Evolutionary conservation across 2,888 invertebrate species (phyloP).

Genomic region (Carcina quercana): DNA sequence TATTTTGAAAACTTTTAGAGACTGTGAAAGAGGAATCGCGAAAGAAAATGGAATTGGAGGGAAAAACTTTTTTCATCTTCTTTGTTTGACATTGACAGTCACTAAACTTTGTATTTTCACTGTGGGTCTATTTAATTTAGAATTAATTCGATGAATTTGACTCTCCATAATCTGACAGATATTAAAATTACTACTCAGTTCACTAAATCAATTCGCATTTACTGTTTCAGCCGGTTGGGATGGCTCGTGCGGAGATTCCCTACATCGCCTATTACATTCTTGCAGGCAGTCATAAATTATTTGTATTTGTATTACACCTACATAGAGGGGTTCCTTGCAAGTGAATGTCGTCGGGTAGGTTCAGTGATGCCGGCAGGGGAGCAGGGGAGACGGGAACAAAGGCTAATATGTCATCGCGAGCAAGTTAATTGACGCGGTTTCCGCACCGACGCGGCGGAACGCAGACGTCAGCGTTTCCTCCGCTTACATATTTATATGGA

Average conservation of each 20-base stretch:
- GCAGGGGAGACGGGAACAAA: constrained; percentile 56
- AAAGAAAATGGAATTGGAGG: constrained; percentile 68
- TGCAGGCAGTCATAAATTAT: constrained; percentile 19
- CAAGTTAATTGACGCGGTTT: constrained; percentile 73
- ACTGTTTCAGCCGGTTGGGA: constrained; percentile 13
- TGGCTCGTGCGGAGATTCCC: constrained; percentile 24
- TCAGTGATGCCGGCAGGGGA: too few relatives aligned
- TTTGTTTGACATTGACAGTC: constrained; percentile 73
- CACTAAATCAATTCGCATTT: neutral
- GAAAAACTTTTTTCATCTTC: constrained; percentile 74
- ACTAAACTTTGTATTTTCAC: constrained; percentile 69
- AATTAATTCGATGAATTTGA: constrained; percentile 56
- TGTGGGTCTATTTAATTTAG: constrained; percentile 69
- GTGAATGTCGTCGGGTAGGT: constrained; percentile 38
- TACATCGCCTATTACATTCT: constrained; percentile 25
- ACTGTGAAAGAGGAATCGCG: constrained; percentile 68
- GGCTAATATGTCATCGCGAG: constrained; percentile 71
- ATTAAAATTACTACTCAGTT: constrained; percentile 20
- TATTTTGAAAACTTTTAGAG: constrained; percentile 72
- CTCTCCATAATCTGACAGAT: constrained; percentile 53
- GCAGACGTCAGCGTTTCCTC: constrained; percentile 65
- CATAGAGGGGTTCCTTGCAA: constrained; percentile 40
- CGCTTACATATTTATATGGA: constrained; percentile 62
- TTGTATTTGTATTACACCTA: constrained; percentile 15
- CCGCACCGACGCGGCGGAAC: constrained; percentile 64